These are phyloP conservation scores for Callopanchax toddi DNA, from an alignment of 2,113 vertebrate species.

Conservation along the genomic window DNA sequence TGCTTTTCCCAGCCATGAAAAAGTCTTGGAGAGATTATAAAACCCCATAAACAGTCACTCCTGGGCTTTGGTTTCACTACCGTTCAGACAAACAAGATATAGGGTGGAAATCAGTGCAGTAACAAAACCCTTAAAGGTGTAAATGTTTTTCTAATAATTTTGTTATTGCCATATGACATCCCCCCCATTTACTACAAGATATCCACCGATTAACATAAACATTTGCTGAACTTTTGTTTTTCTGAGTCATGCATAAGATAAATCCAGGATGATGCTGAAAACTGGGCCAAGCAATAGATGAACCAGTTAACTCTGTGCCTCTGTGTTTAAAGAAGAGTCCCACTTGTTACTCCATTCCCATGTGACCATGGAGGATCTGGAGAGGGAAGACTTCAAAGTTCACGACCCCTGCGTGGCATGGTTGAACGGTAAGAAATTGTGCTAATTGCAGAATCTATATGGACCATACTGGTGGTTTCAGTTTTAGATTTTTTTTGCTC, in stretches of 20 bases:
- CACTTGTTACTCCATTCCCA: slow-evolving; percentile 71
- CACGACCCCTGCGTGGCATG: slow-evolving; percentile 74
- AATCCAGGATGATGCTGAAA: slow-evolving; percentile 5
- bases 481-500: no score
- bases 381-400: slow-evolving; percentile 76
- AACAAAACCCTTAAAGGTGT: no score
- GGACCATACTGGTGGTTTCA: no score
- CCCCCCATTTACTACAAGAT: no score
- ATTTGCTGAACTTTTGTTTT: not conserved
- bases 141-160: no score
- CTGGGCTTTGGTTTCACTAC: not conserved
- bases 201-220: not conserved
- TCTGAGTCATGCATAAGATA: not conserved
- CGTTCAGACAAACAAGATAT: no score
- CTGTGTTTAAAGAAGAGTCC: slow-evolving; percentile 72
- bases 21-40: slow-evolving; percentile 13
- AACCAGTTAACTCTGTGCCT: slow-evolving; percentile 8
- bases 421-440: slow-evolving; percentile 75
- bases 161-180: no score
- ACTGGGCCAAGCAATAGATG: slow-evolving; percentile 6
- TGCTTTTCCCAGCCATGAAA: not conserved
- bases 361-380: slow-evolving; percentile 81
- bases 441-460: no score
- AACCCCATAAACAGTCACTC: slow-evolving; percentile 6
- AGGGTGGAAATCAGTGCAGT: no score